A percentile compares a stretch with the other conserved stretches of the same genome.
These are phyloP conservation scores for Lasioglossum oenotherae DNA, from an alignment of 2,888 invertebrate genomes.

Conservation along the genomic window DNA sequence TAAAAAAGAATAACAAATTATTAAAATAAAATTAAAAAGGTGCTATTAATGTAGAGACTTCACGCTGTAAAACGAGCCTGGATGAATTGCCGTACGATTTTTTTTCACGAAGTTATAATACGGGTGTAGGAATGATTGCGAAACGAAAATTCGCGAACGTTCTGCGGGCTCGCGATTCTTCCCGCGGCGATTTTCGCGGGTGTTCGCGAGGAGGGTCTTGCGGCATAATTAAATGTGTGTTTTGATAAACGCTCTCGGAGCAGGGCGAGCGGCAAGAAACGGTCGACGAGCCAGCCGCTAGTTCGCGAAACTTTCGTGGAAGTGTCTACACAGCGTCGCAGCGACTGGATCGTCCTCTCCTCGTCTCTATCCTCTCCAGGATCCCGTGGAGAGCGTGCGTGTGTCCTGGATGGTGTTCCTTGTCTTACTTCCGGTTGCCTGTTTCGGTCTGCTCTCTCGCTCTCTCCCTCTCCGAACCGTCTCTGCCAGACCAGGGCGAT, in stretches of 20 bases:
- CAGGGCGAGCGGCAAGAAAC: slow-evolving; percentile 56
- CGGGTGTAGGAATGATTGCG: background rate
- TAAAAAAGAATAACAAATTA: background rate
- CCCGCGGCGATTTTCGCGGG: slow-evolving; percentile 34
- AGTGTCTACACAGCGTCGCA: slow-evolving; percentile 74
- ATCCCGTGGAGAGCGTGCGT: slow-evolving; percentile 24
- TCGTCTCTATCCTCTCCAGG: background rate
- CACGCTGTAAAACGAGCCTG: background rate
- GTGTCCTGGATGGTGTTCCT: slow-evolving; percentile 38
- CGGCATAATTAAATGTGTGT: slow-evolving; percentile 65
- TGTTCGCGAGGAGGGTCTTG: slow-evolving; percentile 26
- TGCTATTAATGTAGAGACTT: background rate
- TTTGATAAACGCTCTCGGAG: slow-evolving; percentile 61
- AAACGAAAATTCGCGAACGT: background rate
- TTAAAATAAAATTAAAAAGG: background rate
- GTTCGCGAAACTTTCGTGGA: slow-evolving; percentile 72
- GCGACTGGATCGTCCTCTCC: slow-evolving; percentile 27
- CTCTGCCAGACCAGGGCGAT: slow-evolving; percentile 54
- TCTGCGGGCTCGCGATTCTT: slow-evolving; percentile 27
- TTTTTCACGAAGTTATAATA: background rate
- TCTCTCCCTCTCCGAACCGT: slow-evolving; percentile 37
- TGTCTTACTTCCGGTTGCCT: slow-evolving; percentile 36
- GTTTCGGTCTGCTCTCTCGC: slow-evolving; percentile 35
- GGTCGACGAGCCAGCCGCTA: slow-evolving; percentile 59
- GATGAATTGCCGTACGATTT: background rate